These are phyloP conservation scores for Drosophila lacteicornis DNA, from an alignment of 1,140 invertebrate genomes.

Conservation along the genomic window DNA sequence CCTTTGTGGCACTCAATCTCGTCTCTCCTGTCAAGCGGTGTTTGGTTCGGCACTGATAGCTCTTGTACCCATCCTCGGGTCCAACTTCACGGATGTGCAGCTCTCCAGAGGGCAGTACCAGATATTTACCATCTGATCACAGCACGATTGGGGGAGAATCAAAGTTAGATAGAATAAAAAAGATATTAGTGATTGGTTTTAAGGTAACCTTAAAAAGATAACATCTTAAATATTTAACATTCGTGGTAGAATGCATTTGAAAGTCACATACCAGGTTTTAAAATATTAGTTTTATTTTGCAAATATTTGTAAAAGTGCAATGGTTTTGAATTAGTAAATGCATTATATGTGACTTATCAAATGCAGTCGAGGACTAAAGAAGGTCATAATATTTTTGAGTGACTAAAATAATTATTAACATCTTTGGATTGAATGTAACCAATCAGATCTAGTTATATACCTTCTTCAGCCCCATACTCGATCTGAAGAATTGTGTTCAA, in stretches of 20 bases:
- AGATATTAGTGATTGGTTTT: conserved; percentile 37
- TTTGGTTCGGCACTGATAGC: conserved; percentile 96
- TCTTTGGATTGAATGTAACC: too few species aligned
- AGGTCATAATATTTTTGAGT: background rate
- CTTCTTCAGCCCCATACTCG: conserved; percentile 34
- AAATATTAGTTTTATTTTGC: conserved; percentile 7
- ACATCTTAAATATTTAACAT: conserved; percentile 2
- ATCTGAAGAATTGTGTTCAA: conserved; percentile 29
- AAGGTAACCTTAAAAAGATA: background rate
- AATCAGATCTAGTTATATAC: background rate
- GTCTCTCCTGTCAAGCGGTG: conserved; percentile 97
- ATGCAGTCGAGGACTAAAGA: conserved; percentile 1
- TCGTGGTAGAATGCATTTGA: conserved; percentile 37
- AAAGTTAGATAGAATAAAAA: conserved; percentile 14
- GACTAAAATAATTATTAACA: background rate
- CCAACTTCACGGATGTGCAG: conserved; percentile 96
- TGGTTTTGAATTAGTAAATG: conserved; percentile 5
- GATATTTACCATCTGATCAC: conserved; percentile 94
- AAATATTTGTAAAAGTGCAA: conserved; percentile 7
- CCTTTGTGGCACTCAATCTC: conserved; percentile 95
- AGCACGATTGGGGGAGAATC: conserved; percentile 7
- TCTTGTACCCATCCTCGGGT: conserved; percentile 96
- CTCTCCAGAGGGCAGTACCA: conserved; percentile 96
- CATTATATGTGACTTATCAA: conserved; percentile 4
- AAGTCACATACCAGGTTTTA: conserved; percentile 50